Percentiles rank a stretch among this genome's conserved stretches.
Conservation (phyloP, 2,888 invertebrate genomes). For the Gisinianus flammeolus region DNA sequence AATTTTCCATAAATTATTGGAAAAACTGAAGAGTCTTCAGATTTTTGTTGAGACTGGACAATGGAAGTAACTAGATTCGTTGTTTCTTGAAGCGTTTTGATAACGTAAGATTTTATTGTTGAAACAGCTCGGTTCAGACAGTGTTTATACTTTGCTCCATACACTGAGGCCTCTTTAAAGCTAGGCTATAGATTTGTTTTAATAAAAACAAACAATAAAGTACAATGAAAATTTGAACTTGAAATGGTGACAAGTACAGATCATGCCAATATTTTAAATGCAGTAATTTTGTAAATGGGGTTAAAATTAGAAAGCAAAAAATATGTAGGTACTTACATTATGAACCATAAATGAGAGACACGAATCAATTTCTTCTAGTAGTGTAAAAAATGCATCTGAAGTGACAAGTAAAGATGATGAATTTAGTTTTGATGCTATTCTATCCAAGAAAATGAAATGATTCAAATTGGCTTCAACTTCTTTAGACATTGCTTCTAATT, state of each 20-base stretch:
- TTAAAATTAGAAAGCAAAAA: background rate
- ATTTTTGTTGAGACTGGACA: slow-evolving; percentile 59
- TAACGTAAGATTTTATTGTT: slow-evolving; percentile 79
- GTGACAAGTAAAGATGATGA: slow-evolving; percentile 82
- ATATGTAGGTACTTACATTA: slow-evolving; percentile 76
- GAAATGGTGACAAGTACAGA: background rate
- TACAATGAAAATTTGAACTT: background rate
- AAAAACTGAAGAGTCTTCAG: slow-evolving; percentile 67
- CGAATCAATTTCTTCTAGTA: slow-evolving; percentile 82
- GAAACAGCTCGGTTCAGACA: slow-evolving; percentile 80
- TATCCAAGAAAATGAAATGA: slow-evolving; percentile 85
- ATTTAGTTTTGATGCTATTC: slow-evolving; percentile 77
- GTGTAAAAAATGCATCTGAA: slow-evolving; percentile 80
- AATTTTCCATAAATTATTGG: slow-evolving; percentile 90
- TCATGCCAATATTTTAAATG: background rate
- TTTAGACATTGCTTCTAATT: slow-evolving; percentile 78
- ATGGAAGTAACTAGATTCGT: slow-evolving; percentile 72
- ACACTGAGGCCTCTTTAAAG: slow-evolving; percentile 84
- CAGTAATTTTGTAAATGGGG: background rate
- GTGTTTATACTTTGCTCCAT: slow-evolving; percentile 83
- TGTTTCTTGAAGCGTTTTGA: slow-evolving; percentile 76
- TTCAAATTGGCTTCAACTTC: slow-evolving; percentile 79
- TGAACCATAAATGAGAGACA: slow-evolving; percentile 82
- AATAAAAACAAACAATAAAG: background rate
- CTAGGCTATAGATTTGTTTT: slow-evolving; percentile 67